These are phyloP conservation scores for Malurus melanocephalus DNA, from an alignment of 2,113 vertebrate species.

Conservation along the genomic window DNA sequence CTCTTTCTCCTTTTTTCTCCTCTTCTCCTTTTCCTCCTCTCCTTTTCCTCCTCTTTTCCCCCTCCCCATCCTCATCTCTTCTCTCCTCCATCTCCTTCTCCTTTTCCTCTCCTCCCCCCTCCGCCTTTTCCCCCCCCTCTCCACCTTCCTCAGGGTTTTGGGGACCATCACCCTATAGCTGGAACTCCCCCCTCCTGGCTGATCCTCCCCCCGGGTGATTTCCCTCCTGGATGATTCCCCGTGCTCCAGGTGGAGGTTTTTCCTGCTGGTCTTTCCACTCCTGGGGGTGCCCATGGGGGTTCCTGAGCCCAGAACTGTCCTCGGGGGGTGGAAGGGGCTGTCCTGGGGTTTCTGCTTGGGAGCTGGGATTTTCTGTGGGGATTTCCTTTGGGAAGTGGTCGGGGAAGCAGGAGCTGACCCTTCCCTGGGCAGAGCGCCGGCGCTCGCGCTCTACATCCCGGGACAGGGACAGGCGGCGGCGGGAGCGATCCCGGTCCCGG, in stretches of 20 bases:
- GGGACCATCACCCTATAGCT: neutral
- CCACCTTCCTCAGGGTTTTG: neutral
- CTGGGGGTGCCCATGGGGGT: neutral
- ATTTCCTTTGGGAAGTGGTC: neutral
- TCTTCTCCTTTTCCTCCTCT: neutral
- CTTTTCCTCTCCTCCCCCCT: no score
- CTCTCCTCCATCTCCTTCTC: no score
- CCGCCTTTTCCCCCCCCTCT: neutral
- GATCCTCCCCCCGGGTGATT: neutral
- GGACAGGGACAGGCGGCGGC: slow-evolving; percentile 86
- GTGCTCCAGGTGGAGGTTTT: neutral
- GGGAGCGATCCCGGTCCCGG: slow-evolving; percentile 87
- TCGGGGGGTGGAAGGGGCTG: neutral
- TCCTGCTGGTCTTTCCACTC: neutral
- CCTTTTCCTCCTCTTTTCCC: neutral
- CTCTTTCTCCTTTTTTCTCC: no score
- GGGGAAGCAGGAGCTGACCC: neutral
- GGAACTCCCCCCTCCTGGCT: neutral
- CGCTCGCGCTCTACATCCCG: slow-evolving; percentile 89
- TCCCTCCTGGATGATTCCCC: neutral
- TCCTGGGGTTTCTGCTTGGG: neutral
- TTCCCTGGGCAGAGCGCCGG: slow-evolving; percentile 77
- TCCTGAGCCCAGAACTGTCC: neutral
- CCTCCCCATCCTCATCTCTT: no score
- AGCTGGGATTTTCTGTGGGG: neutral